Conservation (phyloP, 2,797 vertebrate genomes). For the Alexandromys oeconomus region DNA sequence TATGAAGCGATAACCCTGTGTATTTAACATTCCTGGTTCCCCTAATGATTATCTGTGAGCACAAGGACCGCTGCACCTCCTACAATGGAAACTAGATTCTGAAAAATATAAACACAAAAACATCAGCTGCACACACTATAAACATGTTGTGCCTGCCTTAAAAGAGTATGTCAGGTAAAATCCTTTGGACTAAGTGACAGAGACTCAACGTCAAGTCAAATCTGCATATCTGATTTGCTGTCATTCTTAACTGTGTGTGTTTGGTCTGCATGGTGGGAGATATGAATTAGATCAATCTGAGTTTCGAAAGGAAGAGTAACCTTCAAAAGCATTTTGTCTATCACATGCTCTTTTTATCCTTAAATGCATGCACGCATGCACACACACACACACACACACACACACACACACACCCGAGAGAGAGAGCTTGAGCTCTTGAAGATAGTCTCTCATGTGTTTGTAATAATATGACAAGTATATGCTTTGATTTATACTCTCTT, state of each 20-base stretch:
- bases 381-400: neutral
- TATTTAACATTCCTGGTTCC: neutral
- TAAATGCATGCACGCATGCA: fast-evolving
- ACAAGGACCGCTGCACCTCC: neutral
- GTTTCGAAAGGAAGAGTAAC: neutral
- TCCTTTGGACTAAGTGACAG: conserved; percentile 48
- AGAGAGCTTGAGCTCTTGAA: neutral
- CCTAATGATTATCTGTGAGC: neutral
- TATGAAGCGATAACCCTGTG: neutral
- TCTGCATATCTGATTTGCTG: conserved; percentile 41
- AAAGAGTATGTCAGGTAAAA: conserved; percentile 23
- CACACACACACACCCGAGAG: neutral
- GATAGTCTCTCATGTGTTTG: conserved; percentile 40
- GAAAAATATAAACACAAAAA: neutral
- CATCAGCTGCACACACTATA: neutral
- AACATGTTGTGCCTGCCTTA: neutral
- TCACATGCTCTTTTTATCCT: conserved; percentile 38
- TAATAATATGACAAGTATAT: conserved; percentile 44
- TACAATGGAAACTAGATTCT: neutral
- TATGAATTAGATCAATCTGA: conserved; percentile 37
- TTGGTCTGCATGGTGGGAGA: conserved; percentile 50
- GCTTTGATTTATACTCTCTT: conserved; percentile 39
- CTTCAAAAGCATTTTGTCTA: conserved; percentile 52
- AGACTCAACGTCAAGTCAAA: conserved; percentile 28
- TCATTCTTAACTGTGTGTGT: conserved; percentile 36